A percentile compares a stretch with the other conserved stretches of the same genome.
Conservation (phyloP, 2,888 invertebrate species). For the Ophonus ardosiacus region DNA sequence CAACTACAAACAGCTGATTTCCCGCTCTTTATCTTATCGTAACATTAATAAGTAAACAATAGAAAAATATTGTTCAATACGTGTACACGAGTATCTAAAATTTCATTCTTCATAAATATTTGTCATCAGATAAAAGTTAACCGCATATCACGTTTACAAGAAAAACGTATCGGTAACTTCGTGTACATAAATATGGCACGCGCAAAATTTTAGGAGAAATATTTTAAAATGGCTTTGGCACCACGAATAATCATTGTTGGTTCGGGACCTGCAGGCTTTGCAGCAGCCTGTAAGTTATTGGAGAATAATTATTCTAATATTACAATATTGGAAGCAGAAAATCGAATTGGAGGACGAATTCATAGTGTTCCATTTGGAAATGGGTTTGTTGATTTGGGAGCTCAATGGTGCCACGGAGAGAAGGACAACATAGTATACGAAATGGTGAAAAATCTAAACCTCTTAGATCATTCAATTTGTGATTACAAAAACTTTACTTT, state of each 20-base stretch:
- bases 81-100: too few species aligned
- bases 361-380: constrained; percentile 68
- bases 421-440: constrained; percentile 72
- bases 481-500: constrained; percentile 31
- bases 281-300: constrained; percentile 77
- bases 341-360: constrained; percentile 73
- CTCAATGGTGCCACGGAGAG: constrained; percentile 75
- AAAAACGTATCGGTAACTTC: too few species aligned
- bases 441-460: constrained; percentile 70
- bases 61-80: too few species aligned
- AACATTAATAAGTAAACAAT: too few species aligned
- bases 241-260: constrained; percentile 78
- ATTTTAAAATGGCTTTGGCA: constrained; percentile 12
- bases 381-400: constrained; percentile 71
- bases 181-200: too few species aligned
- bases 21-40: too few species aligned
- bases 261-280: constrained; percentile 79
- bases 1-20: too few species aligned
- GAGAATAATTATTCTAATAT: constrained; percentile 76
- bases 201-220: too few species aligned
- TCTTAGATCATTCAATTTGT: constrained; percentile 73
- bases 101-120: too few species aligned
- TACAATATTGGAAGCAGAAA: constrained; percentile 75
- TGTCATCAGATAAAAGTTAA: too few species aligned
- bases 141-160: too few species aligned